phyloP scores from a whole-genome alignment of 2,888 invertebrate species.

The Caenorhabditis uteleia region DNA sequence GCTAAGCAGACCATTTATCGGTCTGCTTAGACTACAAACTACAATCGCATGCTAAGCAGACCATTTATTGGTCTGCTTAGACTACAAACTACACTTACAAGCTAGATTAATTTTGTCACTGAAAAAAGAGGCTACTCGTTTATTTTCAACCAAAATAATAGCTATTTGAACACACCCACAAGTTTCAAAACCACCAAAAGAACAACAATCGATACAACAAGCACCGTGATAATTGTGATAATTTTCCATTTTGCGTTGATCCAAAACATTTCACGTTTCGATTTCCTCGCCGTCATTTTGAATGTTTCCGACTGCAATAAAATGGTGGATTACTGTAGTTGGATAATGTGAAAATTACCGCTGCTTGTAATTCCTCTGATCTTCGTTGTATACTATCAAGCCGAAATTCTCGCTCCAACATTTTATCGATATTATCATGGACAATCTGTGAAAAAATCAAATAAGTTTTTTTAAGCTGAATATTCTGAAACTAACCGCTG shows the following conservation, averaged over 20 bases:
- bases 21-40: too few relatives aligned
- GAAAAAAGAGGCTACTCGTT: too few relatives aligned
- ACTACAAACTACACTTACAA: too few relatives aligned
- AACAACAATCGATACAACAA: neutral
- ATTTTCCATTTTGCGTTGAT: constrained; percentile 6
- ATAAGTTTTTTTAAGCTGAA: too few relatives aligned
- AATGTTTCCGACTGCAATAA: constrained; percentile 1
- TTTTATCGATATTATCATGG: constrained; percentile 5
- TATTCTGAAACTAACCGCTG: constrained; percentile 4
- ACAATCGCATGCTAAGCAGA: too few relatives aligned
- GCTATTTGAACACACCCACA: neutral
- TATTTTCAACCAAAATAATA: too few relatives aligned
- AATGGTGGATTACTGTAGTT: neutral
- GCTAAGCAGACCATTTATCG: too few relatives aligned
- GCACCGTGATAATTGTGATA: neutral
- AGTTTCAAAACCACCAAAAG: neutral
- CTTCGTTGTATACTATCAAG: constrained; percentile 1
- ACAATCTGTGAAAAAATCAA: constrained; percentile 3
- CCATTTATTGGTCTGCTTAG: too few relatives aligned
- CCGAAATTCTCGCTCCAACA: constrained; percentile 1
- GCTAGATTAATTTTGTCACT: too few relatives aligned
- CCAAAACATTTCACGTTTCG: constrained; percentile 1
- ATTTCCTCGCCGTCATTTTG: constrained; percentile 3
- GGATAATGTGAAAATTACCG: neutral
- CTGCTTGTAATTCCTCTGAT: constrained; percentile 3